Base-by-base conservation (phyloP, 2,797 vertebrate genomes). In the Xiphophorus birchmanni region DNA sequence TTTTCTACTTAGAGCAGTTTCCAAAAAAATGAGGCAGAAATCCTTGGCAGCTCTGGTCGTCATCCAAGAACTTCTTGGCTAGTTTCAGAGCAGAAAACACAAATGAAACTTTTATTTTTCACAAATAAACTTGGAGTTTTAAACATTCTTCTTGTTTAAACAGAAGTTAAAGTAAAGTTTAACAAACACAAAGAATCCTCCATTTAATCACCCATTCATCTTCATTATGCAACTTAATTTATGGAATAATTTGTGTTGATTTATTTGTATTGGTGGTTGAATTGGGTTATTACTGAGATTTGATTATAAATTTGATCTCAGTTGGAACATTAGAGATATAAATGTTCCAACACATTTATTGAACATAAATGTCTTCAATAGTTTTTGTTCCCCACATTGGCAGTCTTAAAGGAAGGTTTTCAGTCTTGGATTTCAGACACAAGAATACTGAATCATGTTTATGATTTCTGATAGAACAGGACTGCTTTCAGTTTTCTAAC, bases 61-160 rank as follows among this genome's bases (percentile, higher is more conserved):
- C 65, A 79, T 84, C 82, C 82, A 75, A 82, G 50, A 83, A 78
- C 82, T 80, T 85, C 40, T 81, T 83, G 89, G 86, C 75, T 84
- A 82, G 88, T 84, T 29, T 72, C 35, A 40, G 35, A 48, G 73
- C 35, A 47, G 80, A 40, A 76, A 78, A 80, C 65, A 56, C 15
- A 35, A 56, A 81, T 37, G 1, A 78, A 79, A 65, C 32, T 73
- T 79, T 42, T 76, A 32, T 32, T 35, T 65, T 77, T 80, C 67
- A 78, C 29, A 73, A 84, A 84, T 45, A 35, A 73, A 76, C 80
- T 80, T 44, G 44, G 29, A 74, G 56, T 17, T 76, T 40, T 21
- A 74, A 56, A 52, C 26, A 10, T 3, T 73, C n/a, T 82, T n/a
- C 76, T 15, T 54, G 50, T 40, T 44, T 48, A 50, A 23, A 69